Conservation (phyloP, 2,888 invertebrate genomes). For the Cephus nigrinus region DNA sequence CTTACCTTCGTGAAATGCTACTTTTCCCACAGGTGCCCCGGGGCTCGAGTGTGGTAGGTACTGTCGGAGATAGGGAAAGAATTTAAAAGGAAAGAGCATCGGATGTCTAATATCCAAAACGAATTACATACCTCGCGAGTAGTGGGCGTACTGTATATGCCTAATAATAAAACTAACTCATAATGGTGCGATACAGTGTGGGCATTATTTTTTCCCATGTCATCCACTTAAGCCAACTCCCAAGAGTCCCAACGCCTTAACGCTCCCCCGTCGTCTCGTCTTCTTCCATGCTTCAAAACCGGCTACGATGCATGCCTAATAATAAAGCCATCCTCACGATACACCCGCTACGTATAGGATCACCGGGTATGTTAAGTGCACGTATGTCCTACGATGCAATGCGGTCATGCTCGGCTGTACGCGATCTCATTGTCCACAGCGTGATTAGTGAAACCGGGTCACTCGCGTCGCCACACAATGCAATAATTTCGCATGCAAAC, state of each 20-base stretch:
- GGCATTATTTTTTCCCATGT: neutral
- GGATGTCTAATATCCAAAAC: neutral
- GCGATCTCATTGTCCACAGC: slow-evolving; percentile 49
- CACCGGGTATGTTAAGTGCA: slow-evolving; percentile 12
- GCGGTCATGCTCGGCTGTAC: slow-evolving; percentile 42
- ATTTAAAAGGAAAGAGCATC: neutral
- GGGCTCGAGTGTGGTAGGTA: neutral
- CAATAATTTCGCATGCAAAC: slow-evolving; percentile 48
- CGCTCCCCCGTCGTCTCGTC: neutral
- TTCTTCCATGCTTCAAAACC: neutral
- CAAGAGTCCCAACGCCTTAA: neutral
- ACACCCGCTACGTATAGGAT: slow-evolving; percentile 28
- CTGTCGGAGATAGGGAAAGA: neutral
- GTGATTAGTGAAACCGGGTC: slow-evolving; percentile 53
- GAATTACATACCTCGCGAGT: neutral
- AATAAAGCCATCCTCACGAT: slow-evolving; percentile 38
- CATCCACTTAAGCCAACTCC: neutral
- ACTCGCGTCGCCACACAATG: slow-evolving; percentile 45
- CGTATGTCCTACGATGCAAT: slow-evolving; percentile 12
- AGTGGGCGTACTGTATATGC: neutral
- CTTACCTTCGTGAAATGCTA: neutral
- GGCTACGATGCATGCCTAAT: slow-evolving; percentile 19
- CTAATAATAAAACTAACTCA: neutral
- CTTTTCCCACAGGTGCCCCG: neutral
- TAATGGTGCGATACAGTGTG: neutral